Conservation (phyloP, 2,113 vertebrate species). For the Xiphophorus hellerii region DNA sequence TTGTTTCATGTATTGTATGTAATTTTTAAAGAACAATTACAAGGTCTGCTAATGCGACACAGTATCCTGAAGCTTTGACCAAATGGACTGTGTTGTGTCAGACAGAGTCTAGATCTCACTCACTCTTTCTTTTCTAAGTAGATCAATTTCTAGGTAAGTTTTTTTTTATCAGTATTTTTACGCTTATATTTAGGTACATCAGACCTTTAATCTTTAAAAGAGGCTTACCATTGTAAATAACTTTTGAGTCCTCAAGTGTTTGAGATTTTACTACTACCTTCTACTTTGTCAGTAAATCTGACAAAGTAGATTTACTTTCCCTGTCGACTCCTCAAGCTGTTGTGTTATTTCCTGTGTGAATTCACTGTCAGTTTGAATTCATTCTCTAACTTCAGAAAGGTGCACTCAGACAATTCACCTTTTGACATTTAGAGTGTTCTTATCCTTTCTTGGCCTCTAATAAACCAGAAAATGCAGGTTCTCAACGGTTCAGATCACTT, state of each 20-base stretch:
- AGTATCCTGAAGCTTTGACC: too few relatives aligned
- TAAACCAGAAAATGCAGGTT: conserved; percentile 35
- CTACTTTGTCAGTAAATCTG: not conserved
- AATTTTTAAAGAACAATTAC: too few relatives aligned
- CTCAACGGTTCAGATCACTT: conserved; percentile 20
- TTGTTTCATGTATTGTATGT: too few relatives aligned
- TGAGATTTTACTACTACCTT: not conserved
- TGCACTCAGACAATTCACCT: conserved; percentile 42
- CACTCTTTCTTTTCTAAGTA: not conserved
- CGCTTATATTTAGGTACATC: not conserved
- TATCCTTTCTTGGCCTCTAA: conserved; percentile 29
- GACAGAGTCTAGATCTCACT: not conserved
- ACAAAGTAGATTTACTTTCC: too few relatives aligned
- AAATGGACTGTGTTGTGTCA: not conserved
- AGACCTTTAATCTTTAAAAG: not conserved
- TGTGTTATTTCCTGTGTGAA: conserved; percentile 46
- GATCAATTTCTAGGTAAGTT: not conserved
- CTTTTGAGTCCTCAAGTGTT: not conserved
- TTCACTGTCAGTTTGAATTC: conserved; percentile 34
- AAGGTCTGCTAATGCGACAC: too few relatives aligned
- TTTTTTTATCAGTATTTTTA: not conserved
- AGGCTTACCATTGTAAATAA: not conserved
- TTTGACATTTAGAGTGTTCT: conserved; percentile 53
- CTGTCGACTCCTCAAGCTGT: conserved; percentile 25
- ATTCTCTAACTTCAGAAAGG: conserved; percentile 29